Evolutionary conservation across 2,113 vertebrate species (phyloP).

Genomic region (Ceuthmochares aereus): DNA sequence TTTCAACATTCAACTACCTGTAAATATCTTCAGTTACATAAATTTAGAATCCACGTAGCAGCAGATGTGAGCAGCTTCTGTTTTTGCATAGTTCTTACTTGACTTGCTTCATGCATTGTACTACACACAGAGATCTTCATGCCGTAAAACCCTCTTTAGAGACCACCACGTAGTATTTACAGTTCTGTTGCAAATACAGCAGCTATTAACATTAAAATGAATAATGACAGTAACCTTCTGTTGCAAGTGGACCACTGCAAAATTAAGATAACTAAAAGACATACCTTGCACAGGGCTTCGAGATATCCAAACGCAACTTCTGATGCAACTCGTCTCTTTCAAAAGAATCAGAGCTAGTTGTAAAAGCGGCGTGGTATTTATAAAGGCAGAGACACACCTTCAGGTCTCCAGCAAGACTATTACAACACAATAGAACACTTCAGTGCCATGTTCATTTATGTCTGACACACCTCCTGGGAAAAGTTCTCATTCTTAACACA

Average conservation of each 20-base stretch:
- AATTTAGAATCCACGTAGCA: not conserved
- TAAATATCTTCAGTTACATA: not conserved
- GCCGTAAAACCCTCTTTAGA: not conserved
- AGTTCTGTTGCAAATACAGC: not conserved
- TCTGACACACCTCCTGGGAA: slow-evolving; percentile 67
- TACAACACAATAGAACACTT: slow-evolving; percentile 60
- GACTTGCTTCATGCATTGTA: not conserved
- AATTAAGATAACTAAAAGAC: not conserved
- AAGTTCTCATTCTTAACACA: not conserved
- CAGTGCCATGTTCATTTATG: not conserved
- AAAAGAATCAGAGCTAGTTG: not conserved
- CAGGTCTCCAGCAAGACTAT: slow-evolving; percentile 19
- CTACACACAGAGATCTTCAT: not conserved
- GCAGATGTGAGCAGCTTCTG: not conserved
- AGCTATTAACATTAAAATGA: not conserved
- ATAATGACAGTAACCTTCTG: not conserved
- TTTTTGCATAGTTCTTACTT: not conserved
- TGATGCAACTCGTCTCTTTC: not conserved
- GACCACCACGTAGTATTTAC: not conserved
- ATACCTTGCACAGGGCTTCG: slow-evolving; percentile 35
- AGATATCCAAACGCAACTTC: not conserved
- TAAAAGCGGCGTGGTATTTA: slow-evolving; percentile 60
- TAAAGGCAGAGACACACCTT: slow-evolving; percentile 80
- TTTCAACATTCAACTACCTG: not conserved
- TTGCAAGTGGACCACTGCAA: not conserved